A percentile compares a stretch with the other conserved stretches of the same genome.
These are phyloP conservation scores for Xestia sexstrigata DNA, from an alignment of 2,888 invertebrate species.

Conservation along the genomic window DNA sequence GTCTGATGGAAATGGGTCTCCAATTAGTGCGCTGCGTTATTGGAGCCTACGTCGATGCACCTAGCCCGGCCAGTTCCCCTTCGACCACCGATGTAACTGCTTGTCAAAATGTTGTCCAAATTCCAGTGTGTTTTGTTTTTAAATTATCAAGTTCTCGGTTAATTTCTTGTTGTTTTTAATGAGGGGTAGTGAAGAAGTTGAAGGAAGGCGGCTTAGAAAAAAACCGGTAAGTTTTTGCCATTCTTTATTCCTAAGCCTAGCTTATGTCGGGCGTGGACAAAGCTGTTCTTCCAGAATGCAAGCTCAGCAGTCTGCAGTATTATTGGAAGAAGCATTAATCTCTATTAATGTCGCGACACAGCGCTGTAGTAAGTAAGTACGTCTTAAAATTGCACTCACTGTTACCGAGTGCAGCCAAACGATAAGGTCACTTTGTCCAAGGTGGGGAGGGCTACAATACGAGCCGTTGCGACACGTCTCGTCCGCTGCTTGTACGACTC, in stretches of 20 bases:
- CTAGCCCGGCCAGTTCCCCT: conserved; percentile 51
- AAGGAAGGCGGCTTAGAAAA: conserved; percentile 10
- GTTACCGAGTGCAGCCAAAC: conserved; percentile 85
- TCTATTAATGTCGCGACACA: conserved; percentile 54
- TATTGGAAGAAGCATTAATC: conserved; percentile 48
- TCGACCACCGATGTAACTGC: conserved; percentile 41
- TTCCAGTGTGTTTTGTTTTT: conserved; percentile 9
- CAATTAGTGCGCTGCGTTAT: conserved; percentile 60
- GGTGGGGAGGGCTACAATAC: conserved; percentile 82
- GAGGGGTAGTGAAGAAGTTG: conserved; percentile 14
- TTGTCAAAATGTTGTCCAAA: conserved; percentile 40
- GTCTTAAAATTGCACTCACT: conserved; percentile 77
- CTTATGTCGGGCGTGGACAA: neutral
- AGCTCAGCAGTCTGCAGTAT: conserved; percentile 42
- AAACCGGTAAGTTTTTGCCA: conserved; percentile 28
- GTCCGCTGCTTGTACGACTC: conserved; percentile 50
- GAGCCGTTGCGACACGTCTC: conserved; percentile 76
- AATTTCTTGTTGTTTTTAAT: conserved; percentile 18
- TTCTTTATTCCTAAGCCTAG: neutral
- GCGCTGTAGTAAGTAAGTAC: conserved; percentile 58
- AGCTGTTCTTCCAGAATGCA: conserved; percentile 24
- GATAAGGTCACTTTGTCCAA: conserved; percentile 85
- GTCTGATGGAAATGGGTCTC: conserved; percentile 56
- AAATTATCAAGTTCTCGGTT: conserved; percentile 13
- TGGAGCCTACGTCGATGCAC: conserved; percentile 51